These are phyloP conservation scores for Centropus unirufus DNA, from an alignment of 2,113 vertebrate genomes.

Conservation along the genomic window DNA sequence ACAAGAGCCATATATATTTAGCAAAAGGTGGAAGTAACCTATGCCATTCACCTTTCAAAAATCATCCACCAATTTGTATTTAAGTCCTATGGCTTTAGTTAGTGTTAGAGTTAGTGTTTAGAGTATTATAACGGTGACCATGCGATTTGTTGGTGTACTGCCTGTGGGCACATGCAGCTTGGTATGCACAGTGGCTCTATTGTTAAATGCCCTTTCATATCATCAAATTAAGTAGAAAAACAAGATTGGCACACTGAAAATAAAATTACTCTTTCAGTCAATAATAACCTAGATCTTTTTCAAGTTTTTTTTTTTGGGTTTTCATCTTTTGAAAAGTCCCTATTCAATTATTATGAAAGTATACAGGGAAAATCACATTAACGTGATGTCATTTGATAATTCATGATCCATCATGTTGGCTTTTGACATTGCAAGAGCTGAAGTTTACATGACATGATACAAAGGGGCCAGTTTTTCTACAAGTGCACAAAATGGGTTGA, in stretches of 20 bases:
- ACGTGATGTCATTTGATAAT: background rate
- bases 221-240: background rate
- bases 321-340: background rate
- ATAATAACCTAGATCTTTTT: background rate
- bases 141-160: background rate
- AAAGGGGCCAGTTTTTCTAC: background rate
- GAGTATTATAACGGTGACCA: background rate
- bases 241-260: background rate
- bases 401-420: background rate
- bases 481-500: background rate
- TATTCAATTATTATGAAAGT: background rate
- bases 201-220: background rate
- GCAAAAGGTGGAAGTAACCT: background rate
- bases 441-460: background rate
- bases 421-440: background rate
- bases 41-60: background rate
- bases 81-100: background rate
- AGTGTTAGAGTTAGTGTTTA: background rate
- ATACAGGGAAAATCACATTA: background rate
- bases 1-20: background rate
- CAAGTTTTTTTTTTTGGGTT: background rate
- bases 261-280: background rate
- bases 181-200: background rate
- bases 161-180: background rate
- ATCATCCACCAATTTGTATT: background rate